Evolutionary conservation across 2,888 invertebrate genomes (phyloP).

Genomic region (Hirtodrosophila duncani): DNA sequence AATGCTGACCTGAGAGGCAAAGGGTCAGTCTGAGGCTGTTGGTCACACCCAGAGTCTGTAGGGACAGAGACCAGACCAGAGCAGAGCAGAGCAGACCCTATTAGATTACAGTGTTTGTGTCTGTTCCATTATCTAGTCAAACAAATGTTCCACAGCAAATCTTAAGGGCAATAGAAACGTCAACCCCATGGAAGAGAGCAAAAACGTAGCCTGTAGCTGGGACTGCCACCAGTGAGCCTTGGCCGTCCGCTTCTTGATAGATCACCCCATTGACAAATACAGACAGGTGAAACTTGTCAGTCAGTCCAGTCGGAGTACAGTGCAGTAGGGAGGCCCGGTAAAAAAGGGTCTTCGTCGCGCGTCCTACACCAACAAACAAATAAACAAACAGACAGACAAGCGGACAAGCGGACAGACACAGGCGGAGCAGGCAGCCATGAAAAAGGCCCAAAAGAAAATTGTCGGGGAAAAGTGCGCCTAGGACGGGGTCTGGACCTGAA

Average conservation of each 20-base stretch:
- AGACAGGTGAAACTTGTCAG: conserved; percentile 73
- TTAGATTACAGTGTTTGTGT: conserved; percentile 53
- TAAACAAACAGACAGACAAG: conserved; percentile 36
- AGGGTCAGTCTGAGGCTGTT: conserved; percentile 51
- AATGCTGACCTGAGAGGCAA: conserved; percentile 28
- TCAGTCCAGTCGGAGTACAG: conserved; percentile 34
- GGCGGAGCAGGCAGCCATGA: conserved; percentile 8
- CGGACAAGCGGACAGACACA: conserved; percentile 12
- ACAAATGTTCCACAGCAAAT: conserved; percentile 64
- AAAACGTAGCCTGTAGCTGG: conserved; percentile 5
- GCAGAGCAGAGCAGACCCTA: conserved; percentile 41
- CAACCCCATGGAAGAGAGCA: conserved; percentile 38
- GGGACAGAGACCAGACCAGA: too few species aligned
- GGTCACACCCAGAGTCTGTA: conserved; percentile 42
- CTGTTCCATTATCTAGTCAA: conserved; percentile 66
- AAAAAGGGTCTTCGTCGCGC: conserved; percentile 54
- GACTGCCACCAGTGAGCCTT: conserved; percentile 31
- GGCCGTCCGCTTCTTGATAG: conserved; percentile 48
- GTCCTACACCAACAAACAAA: conserved; percentile 53
- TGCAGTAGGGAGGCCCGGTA: conserved; percentile 5
- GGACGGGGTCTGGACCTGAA: too few species aligned
- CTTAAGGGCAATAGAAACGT: conserved; percentile 66
- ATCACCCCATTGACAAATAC: conserved; percentile 70
- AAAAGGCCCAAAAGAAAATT: not conserved
- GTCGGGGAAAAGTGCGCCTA: conserved; percentile 10